Conservation (phyloP, 1,140 invertebrate species). For the Diuraphis noxia region DNA sequence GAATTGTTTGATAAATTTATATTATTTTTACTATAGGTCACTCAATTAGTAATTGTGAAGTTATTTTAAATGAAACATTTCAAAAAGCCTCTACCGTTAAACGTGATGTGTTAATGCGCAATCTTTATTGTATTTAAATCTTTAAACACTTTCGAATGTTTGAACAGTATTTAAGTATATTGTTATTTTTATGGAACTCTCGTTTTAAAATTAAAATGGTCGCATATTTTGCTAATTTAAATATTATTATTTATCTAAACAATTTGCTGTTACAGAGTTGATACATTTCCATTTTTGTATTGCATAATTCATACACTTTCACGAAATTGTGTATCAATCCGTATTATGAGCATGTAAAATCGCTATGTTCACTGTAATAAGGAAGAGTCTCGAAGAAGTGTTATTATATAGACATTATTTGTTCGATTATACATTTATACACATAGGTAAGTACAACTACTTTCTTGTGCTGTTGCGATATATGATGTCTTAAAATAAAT, state of each 20-base stretch:
- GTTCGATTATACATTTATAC: not conserved
- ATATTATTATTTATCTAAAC: not conserved
- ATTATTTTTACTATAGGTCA: too few species aligned
- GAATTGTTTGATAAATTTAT: too few species aligned
- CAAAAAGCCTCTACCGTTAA: not conserved
- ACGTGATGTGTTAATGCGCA: not conserved
- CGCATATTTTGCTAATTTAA: not conserved
- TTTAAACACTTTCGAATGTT: not conserved
- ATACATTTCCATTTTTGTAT: not conserved
- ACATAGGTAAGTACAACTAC: not conserved
- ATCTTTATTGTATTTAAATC: not conserved
- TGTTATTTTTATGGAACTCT: not conserved
- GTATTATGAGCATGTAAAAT: conserved; percentile 7
- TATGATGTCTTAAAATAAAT: not conserved
- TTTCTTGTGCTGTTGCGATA: not conserved
- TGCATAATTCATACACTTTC: not conserved
- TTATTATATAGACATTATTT: not conserved
- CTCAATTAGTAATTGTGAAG: not conserved
- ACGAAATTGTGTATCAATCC: not conserved
- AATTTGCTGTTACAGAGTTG: not conserved
- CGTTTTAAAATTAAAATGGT: not conserved
- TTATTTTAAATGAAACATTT: not conserved
- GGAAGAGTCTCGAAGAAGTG: not conserved
- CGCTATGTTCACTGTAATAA: not conserved
- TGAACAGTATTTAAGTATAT: not conserved